Percentiles rank a stretch among this genome's conserved stretches.
These are phyloP conservation scores for Chelon auratus DNA, from an alignment of 2,797 vertebrate species.

Conservation along the genomic window DNA sequence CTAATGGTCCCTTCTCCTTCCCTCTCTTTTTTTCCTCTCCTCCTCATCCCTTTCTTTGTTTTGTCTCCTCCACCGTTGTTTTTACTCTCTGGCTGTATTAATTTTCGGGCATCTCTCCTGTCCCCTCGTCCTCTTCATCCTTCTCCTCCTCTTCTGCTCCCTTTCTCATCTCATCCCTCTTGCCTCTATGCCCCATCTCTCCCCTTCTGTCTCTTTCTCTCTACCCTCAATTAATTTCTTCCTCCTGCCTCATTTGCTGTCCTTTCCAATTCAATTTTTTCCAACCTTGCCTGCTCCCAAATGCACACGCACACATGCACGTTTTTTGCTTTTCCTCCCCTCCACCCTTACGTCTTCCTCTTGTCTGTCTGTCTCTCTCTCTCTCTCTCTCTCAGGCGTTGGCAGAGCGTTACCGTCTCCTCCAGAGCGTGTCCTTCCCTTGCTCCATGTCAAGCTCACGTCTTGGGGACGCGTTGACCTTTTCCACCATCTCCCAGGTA, in stretches of 20 bases:
- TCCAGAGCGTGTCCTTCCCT: slow-evolving; percentile 78
- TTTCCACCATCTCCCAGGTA: slow-evolving; percentile 71
- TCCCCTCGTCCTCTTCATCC: slow-evolving; percentile 53
- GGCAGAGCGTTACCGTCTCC: slow-evolving; percentile 70
- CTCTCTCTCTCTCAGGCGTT: slow-evolving; percentile 71
- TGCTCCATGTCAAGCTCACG: slow-evolving; percentile 72
- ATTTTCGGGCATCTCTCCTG: slow-evolving; percentile 56
- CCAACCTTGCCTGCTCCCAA: slow-evolving; percentile 68
- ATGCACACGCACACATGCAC: slow-evolving; percentile 48
- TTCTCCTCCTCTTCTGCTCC: slow-evolving; percentile 30
- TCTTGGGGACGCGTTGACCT: slow-evolving; percentile 77
- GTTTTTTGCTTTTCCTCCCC: slow-evolving; percentile 4
- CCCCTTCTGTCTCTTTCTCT: slow-evolving; percentile 66
- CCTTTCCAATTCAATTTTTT: slow-evolving; percentile 77
- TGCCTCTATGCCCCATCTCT: slow-evolving; percentile 63
- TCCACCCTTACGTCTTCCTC: slow-evolving; percentile 17
- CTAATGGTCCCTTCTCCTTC: slow-evolving; percentile 74
- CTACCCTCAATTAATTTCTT: slow-evolving; percentile 81
- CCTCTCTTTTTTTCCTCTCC: slow-evolving; percentile 11
- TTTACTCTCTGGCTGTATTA: slow-evolving; percentile 54
- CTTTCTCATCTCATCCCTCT: slow-evolving; percentile 53
- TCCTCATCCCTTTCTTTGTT: slow-evolving; percentile 58
- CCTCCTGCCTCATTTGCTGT: slow-evolving; percentile 78
- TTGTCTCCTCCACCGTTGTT: slow-evolving; percentile 57
- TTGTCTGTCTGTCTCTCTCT: slow-evolving; percentile 33